phyloP scores from a whole-genome alignment of 2,797 vertebrate genomes.

The Thalassophryne amazonica region DNA sequence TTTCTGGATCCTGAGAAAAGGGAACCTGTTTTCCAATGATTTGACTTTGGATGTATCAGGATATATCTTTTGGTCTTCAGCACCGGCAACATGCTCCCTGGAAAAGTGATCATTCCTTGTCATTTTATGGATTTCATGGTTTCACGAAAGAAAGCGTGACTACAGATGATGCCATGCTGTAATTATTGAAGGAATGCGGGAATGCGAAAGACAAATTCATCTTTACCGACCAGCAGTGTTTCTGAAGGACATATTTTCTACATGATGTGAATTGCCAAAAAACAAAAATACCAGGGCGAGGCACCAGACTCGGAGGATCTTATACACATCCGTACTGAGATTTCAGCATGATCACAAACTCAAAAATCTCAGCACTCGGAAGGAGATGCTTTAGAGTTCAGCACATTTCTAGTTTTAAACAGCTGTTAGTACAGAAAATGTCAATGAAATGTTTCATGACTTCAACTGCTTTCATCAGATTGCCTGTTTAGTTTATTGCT shows the following conservation, averaged over 20 bases:
- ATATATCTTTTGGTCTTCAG: too few species aligned
- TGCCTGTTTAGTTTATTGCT: background rate
- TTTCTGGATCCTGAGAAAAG: too few species aligned
- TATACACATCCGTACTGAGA: constrained; percentile 14
- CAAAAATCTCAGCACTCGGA: constrained; percentile 24
- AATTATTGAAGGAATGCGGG: too few species aligned
- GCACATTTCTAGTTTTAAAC: constrained; percentile 19
- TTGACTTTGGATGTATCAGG: too few species aligned
- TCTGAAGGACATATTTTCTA: constrained; percentile 29
- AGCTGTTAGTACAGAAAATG: constrained; percentile 72
- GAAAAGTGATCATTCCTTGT: constrained; percentile 31
- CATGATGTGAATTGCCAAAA: constrained; percentile 50
- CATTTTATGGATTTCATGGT: too few species aligned
- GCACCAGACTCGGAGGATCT: constrained; percentile 1
- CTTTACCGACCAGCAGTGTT: constrained; percentile 1
- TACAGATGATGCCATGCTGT: too few species aligned
- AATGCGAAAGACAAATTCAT: background rate
- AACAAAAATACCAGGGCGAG: background rate
- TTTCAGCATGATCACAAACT: constrained; percentile 34
- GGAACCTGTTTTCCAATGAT: too few species aligned
- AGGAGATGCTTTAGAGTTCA: background rate
- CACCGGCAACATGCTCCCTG: background rate
- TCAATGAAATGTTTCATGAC: constrained; percentile 44
- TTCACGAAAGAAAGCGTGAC: too few species aligned
- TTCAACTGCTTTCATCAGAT: constrained; percentile 34